Evolutionary conservation across 1,140 invertebrate species (phyloP), one percentile per base, ranked within the genome.

Genomic region (Trichomalopsis sarcophagae): DNA sequence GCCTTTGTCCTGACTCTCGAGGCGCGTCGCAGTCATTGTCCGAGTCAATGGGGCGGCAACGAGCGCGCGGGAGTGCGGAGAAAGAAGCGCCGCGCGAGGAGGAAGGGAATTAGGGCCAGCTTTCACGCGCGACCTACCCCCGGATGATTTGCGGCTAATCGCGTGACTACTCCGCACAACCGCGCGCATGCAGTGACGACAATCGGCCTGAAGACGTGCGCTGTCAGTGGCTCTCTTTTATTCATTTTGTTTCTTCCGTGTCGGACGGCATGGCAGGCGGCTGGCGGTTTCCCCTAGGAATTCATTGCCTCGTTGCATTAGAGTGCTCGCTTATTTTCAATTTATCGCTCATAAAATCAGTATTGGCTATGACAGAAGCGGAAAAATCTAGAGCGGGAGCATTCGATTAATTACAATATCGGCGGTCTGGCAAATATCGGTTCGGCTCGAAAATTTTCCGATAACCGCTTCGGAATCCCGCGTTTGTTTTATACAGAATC

Each of bases 1-100:
- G 27, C 27, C 27, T 27, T 27, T 27, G 47, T 10, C 36, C 11
- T 30, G 36, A 17, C 30, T 68, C 50, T 69, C n/a, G 17, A 33
- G 14, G 40, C 30, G 71, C 6, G 40, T 21, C 33, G 17, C 50
- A 50, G 27, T 66, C 50, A 82, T 82, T 82, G 81, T 81, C 71
- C 74, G 50, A 81, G 71, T 81, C 85, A 84, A 82, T 80, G 73
- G 62, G 75, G 71, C 62, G 82, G 55, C 36, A 84, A 62, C 71
- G 47, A 55, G 21, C 44, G 21, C 40, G 40, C 36, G 14, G 2
- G 11, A 77, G 27, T 5, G 30, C 7, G 4, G 14, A 17, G 14
- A n/a, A 62, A 62, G 17, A 62, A 62, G 55, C 2, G 27, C 27
- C 27, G 27, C 27, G 27, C 17, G 55, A 30, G 10, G n/a, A 79